Evolutionary conservation across 2,797 vertebrate species (phyloP).

Genomic region (Rhabdomys pumilio): DNA sequence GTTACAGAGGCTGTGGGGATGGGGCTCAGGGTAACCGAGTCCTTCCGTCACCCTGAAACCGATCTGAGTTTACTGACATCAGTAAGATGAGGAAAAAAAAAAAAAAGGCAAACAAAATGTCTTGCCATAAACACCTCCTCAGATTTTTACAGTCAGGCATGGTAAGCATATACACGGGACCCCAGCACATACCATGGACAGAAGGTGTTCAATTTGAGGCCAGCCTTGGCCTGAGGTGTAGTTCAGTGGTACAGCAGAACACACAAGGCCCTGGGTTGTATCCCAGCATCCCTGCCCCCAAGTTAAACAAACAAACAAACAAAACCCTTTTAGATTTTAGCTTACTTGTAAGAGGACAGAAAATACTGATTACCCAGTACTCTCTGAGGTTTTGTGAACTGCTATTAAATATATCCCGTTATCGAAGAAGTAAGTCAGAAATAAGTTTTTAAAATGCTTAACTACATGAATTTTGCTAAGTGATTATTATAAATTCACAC

Average conservation of each 20-base stretch:
- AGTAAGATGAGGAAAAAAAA: background rate
- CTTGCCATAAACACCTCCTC: background rate
- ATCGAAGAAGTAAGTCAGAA: constrained; percentile 53
- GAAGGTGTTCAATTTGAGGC: background rate
- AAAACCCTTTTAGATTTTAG: background rate
- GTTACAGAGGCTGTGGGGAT: background rate
- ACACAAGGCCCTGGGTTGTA: background rate
- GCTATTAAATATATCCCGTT: background rate
- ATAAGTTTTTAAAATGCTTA: constrained; percentile 48
- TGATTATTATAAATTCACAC: constrained; percentile 42
- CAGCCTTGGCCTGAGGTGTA: background rate
- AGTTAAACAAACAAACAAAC: background rate
- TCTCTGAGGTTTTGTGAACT: background rate
- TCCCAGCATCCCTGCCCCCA: background rate
- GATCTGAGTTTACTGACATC: constrained; percentile 51
- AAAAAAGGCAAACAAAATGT: constrained; percentile 32
- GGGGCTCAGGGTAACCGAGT: background rate
- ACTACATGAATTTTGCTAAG: constrained; percentile 48
- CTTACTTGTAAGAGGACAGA: background rate
- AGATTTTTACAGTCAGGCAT: background rate
- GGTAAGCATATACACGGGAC: background rate
- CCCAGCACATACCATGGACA: background rate
- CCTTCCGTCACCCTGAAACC: too few species aligned
- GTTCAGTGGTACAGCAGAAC: background rate
- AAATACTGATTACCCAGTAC: background rate